These are phyloP conservation scores for Manis crassicaudata DNA, from an alignment of 2,797 vertebrate genomes.

Conservation along the genomic window DNA sequence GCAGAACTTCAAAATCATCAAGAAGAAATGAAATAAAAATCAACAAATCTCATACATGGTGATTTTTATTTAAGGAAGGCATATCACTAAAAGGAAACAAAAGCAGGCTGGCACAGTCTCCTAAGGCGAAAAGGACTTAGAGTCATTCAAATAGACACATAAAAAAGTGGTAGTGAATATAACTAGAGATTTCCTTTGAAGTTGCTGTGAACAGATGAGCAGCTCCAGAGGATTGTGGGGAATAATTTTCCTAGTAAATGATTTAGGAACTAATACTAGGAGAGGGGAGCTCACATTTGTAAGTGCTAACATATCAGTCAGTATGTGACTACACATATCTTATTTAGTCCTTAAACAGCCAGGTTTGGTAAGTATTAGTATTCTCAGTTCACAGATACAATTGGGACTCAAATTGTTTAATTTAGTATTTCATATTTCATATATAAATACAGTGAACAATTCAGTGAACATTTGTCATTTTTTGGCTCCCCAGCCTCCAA, in stretches of 20 bases:
- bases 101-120: conserved; percentile 8
- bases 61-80: conserved; percentile 37
- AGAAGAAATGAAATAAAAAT: conserved; percentile 38
- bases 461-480: neutral
- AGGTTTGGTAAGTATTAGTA: conserved; percentile 37
- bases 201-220: neutral
- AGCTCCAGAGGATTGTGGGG: neutral
- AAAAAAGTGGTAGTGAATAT: neutral
- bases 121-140: neutral
- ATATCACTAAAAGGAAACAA: conserved; percentile 41
- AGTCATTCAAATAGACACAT: conserved; percentile 24
- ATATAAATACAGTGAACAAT: neutral
- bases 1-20: conserved; percentile 17
- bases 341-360: conserved; percentile 27
- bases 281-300: neutral
- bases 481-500: neutral
- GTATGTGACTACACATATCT: neutral
- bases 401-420: neutral
- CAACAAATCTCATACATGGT: neutral
- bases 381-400: neutral
- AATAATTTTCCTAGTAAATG: conserved; percentile 13
- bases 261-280: neutral
- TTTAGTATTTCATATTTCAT: neutral
- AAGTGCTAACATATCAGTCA: neutral
- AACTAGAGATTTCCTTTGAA: conserved; percentile 10